Evolutionary conservation across 2,888 invertebrate genomes (phyloP), one percentile per base, ranked within the genome.

Genomic region (Ctena decussata): DNA sequence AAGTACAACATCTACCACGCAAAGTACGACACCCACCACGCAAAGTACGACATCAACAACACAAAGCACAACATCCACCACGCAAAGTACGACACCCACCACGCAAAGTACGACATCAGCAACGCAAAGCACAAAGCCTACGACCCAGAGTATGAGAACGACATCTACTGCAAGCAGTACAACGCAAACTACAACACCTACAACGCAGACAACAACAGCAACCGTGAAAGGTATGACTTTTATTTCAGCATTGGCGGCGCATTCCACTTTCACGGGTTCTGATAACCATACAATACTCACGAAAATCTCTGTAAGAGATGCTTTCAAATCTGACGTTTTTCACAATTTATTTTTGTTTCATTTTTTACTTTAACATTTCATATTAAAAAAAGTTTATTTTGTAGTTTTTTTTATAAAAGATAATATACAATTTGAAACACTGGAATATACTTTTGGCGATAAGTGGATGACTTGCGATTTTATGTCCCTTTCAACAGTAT

Each of bases 91-190:
- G n/a, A 49, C 49, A 8, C 21, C 12, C 8, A 21, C 49, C 5
- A 49, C 75, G 39, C 32, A n/a, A 15, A 75, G n/a, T n/a, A 57
- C 57, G n/a, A 37, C 76, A 1, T n/a, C 76, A 57, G n/a, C 76
- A 11, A 76, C 24, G 41, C 32, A 27, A 2, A 18, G 21, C 12
- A 60, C 60, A 65, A 44, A 46, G 30, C 30, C 73, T 12, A 30
- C 49, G 8, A 73, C 73, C 3, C 27, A 27, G 49, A 41, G 39
- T 41, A n/a, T 41, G 3, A 71, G 8, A 30, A n/a, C 71, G 3
- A 71, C 30, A 30, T 18, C 73, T 12, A 30, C 46, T 24, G 30
- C 73, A 0, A 27, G 30, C 32, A 57, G 30, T 27, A 39, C 39
- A 6, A 72, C 41, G 5, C 12, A 8, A 1, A 24, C 27, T 3